Base-by-base conservation (phyloP, 2,888 invertebrate genomes). In the Drosophila anomalata region DNA sequence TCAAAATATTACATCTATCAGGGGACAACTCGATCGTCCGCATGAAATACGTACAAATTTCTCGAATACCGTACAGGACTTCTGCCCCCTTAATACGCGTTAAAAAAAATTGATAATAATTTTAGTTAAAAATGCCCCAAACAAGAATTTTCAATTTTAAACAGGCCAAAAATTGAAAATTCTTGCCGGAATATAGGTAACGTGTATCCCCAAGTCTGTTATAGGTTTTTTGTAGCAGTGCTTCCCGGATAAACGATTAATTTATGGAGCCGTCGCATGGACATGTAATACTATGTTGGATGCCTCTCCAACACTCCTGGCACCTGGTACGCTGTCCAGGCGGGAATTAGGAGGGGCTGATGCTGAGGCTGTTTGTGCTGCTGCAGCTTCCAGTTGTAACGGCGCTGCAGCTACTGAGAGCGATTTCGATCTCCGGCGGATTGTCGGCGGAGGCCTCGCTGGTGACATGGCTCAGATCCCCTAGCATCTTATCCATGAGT, bases 401-500 rank as follows among this genome's bases (percentile, higher is more conserved):
- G 22, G 22, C 11, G 44, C 12, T 44, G 44, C 22, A 22, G 44
- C 22, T 44, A 22, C 20, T 12, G 44, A 4, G 42, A 8, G 42
- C 17, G 8, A 11, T 8, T 5, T 14, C 11, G 11, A 31, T n/a
- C 36, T 36, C 12, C 20, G 20, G 17, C 20, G 8, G 12, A 22
- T 8, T 41, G 26, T 14, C 41, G n/a, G 71, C n/a, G 22, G 51
- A 50, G 17, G 20, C n/a, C 7, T 36, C 33, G 33, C 22, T 51
- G n/a, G 33, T 33, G 1, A 22, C 12, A 12, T 12, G 6, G 12
- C 24, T 55, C 31, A 78, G 33, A n/a, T 74, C 68, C 6, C 39
- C 9, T 5, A 66, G 5, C 65, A 83, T 46, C 29, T 75, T 61
- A 0, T 74, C 65, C 46, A 84, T 67, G 1, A 79, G 39, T 6